Conservation (phyloP, 2,797 vertebrate genomes). For the Gambusia yucatana region DNA sequence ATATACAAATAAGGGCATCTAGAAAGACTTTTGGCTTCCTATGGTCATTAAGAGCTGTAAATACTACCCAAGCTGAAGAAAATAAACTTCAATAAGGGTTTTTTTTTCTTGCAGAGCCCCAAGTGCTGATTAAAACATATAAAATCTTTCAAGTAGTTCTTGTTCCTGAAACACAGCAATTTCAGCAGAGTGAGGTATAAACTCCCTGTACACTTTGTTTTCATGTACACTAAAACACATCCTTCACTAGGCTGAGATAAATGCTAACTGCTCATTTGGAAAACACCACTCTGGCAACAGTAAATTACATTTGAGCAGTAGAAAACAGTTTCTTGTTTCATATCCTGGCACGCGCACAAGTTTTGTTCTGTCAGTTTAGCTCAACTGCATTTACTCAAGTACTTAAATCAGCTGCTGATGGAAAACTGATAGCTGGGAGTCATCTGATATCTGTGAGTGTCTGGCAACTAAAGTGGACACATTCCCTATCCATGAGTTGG, state of each 20-base stretch:
- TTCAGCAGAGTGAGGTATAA: not conserved
- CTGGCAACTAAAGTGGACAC: not conserved
- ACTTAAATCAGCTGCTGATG: conserved; percentile 1
- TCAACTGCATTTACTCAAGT: conserved; percentile 19
- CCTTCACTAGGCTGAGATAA: not conserved
- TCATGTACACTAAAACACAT: conserved; percentile 8
- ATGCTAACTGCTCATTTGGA: conserved; percentile 13
- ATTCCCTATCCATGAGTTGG: not conserved
- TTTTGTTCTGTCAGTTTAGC: conserved; percentile 3
- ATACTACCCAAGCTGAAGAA: not conserved
- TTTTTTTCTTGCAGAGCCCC: not conserved
- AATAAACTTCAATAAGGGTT: not conserved
- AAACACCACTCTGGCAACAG: not conserved
- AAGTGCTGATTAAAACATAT: not conserved
- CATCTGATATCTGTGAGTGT: conserved; percentile 14
- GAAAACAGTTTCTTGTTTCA: not conserved
- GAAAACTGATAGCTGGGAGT: conserved; percentile 5
- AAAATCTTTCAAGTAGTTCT: not conserved
- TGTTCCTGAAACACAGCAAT: not conserved
- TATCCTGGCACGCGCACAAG: not conserved
- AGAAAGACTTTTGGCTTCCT: conserved; percentile 1
- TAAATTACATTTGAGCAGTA: conserved; percentile 6
- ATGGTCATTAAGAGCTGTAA: not conserved
- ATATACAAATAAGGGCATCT: not conserved
- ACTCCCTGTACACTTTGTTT: not conserved